A percentile compares a stretch with the other conserved stretches of the same genome.
These are phyloP conservation scores for Helicoverpa armigera DNA, from an alignment of 1,140 invertebrate species.

Conservation along the genomic window DNA sequence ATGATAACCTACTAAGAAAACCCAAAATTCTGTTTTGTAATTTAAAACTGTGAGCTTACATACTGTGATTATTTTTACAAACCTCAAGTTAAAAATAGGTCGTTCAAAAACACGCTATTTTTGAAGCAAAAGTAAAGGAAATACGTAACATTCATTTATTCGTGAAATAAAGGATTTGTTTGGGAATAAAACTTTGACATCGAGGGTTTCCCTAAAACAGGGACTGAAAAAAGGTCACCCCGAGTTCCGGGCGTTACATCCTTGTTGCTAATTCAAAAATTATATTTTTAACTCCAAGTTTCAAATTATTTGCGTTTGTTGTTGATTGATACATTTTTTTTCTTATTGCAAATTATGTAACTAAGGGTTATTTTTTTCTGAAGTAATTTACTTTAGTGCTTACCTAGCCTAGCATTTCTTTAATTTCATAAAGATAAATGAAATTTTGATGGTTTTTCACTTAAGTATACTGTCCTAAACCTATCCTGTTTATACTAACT, in stretches of 20 bases:
- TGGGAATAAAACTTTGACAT: constrained; percentile 29
- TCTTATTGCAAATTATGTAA: too few species aligned
- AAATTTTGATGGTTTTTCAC: too few species aligned
- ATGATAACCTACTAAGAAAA: too few species aligned
- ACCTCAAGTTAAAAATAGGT: not conserved
- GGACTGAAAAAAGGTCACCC: constrained; percentile 8
- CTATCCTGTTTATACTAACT: too few species aligned
- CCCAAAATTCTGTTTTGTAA: too few species aligned
- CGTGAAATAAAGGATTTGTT: constrained; percentile 23
- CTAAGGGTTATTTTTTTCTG: too few species aligned
- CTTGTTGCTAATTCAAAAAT: not conserved
- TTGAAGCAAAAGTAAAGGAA: not conserved
- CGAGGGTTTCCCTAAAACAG: constrained; percentile 1
- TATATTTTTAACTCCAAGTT: not conserved
- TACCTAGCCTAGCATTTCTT: too few species aligned
- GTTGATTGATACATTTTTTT: not conserved
- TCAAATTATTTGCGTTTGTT: not conserved
- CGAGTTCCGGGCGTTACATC: not conserved
- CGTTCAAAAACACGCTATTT: not conserved
- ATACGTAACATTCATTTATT: not conserved
- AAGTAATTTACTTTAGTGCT: too few species aligned
- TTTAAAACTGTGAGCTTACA: too few species aligned
- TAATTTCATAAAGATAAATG: too few species aligned
- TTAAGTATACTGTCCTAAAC: too few species aligned
- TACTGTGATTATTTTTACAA: not conserved